Evolutionary conservation across 2,888 invertebrate genomes (phyloP).

Genomic region (Heliconius hortense): DNA sequence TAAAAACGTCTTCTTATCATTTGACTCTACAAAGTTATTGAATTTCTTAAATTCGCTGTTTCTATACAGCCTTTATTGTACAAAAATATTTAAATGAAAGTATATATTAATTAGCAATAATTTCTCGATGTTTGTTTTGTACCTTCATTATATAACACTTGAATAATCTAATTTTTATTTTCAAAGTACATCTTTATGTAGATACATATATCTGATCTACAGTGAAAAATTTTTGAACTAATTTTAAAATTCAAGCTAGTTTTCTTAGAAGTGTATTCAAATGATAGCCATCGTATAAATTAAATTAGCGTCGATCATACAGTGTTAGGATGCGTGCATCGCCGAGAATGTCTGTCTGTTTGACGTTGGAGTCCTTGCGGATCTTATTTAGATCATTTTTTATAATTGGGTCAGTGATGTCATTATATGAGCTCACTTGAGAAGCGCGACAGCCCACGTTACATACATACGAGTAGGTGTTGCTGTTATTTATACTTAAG

Average conservation of each 20-base stretch:
- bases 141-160: no score
- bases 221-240: not conserved
- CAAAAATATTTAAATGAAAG: no score
- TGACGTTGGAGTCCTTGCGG: not conserved
- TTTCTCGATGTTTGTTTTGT: no score
- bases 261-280: not conserved
- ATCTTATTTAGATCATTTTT: slow-evolving; percentile 20
- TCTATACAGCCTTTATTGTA: no score
- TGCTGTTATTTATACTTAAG: not conserved
- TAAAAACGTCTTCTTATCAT: no score
- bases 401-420: slow-evolving; percentile 26
- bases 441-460: not conserved
- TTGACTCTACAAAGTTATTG: no score
- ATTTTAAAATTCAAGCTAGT: not conserved
- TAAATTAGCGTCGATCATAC: not conserved
- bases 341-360: not conserved
- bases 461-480: not conserved
- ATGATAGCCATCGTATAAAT: not conserved
- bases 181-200: not conserved
- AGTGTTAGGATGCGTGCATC: not conserved
- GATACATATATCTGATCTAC: not conserved
- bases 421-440: slow-evolving; percentile 24
- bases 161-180: not conserved
- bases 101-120: no score
- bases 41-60: no score